Evolutionary conservation across 2,113 vertebrate species (phyloP).

Genomic region (Syngnathus floridae): DNA sequence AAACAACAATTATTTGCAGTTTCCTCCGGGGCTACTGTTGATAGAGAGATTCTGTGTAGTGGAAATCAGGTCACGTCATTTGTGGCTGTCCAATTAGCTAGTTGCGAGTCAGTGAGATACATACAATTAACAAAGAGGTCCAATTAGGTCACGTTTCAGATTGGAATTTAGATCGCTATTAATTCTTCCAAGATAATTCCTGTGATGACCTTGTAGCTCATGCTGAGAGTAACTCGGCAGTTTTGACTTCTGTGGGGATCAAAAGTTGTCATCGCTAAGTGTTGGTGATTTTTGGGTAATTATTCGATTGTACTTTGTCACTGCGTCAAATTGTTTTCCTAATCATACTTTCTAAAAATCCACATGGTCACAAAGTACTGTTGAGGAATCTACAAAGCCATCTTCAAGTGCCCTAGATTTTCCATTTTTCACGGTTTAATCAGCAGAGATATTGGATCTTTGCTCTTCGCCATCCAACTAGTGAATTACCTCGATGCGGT

Average conservation of each 20-base stretch:
- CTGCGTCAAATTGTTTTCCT: neutral
- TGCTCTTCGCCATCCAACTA: constrained; percentile 29
- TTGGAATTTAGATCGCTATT: neutral
- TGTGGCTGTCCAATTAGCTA: constrained; percentile 27
- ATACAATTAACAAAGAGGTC: neutral
- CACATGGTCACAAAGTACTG: neutral
- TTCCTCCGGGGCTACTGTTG: constrained; percentile 47
- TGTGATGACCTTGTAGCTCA: neutral
- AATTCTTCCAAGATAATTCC: neutral
- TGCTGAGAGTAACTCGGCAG: neutral
- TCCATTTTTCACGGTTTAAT: constrained; percentile 45
- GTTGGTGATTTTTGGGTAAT: constrained; percentile 14
- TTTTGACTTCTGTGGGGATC: constrained; percentile 6
- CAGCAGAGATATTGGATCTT: constrained; percentile 41
- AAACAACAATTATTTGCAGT: constrained; percentile 51
- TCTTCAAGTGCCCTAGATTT: constrained; percentile 42
- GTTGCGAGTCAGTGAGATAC: constrained; percentile 1
- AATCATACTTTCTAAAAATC: neutral
- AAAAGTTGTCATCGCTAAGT: constrained; percentile 4
- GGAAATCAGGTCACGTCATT: constrained; percentile 58
- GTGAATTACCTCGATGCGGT: constrained; percentile 44
- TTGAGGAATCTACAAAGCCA: constrained; percentile 29
- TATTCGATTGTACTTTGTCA: neutral
- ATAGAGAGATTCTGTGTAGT: constrained; percentile 37
- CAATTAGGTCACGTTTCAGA: neutral